A percentile compares a stretch with the other conserved stretches of the same genome.
Conservation (phyloP, 2,797 vertebrate species). For the Eptatretus atami region DNA sequence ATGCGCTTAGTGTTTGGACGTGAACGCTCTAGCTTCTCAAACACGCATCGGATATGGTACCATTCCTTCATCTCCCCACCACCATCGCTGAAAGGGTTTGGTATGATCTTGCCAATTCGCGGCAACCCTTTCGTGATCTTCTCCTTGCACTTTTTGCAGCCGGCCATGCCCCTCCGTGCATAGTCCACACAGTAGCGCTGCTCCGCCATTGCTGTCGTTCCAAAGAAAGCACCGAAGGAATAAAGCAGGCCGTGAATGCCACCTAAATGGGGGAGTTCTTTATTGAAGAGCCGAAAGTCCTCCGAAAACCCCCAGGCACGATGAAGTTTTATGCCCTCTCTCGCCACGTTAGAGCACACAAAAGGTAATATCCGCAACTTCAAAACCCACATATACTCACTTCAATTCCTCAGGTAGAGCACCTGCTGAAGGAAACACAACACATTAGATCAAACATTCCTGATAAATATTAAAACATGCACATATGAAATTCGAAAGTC, state of each 20-base stretch:
- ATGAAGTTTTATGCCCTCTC: too few species aligned
- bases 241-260: background rate
- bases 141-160: constrained; percentile 95
- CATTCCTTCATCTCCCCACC: constrained; percentile 95
- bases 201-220: constrained; percentile 31
- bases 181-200: constrained; percentile 86
- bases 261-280: background rate
- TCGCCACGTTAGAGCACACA: too few species aligned
- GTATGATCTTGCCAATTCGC: constrained; percentile 68
- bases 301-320: too few species aligned
- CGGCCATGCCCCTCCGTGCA: constrained; percentile 64
- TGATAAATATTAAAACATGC: too few species aligned
- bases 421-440: too few species aligned
- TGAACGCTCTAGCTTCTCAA: constrained; percentile 68
- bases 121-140: constrained; percentile 64
- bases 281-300: background rate
- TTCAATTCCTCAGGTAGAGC: too few species aligned
- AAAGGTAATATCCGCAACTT: too few species aligned
- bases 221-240: constrained; percentile 11
- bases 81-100: constrained; percentile 82
- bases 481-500: too few species aligned
- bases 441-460: too few species aligned
- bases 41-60: constrained; percentile 81
- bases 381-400: too few species aligned
- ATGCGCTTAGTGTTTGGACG: constrained; percentile 81